Evolutionary conservation across 2,797 vertebrate genomes (phyloP), one percentile per base, ranked within the genome.

Genomic region (Vipera ursinii): DNA sequence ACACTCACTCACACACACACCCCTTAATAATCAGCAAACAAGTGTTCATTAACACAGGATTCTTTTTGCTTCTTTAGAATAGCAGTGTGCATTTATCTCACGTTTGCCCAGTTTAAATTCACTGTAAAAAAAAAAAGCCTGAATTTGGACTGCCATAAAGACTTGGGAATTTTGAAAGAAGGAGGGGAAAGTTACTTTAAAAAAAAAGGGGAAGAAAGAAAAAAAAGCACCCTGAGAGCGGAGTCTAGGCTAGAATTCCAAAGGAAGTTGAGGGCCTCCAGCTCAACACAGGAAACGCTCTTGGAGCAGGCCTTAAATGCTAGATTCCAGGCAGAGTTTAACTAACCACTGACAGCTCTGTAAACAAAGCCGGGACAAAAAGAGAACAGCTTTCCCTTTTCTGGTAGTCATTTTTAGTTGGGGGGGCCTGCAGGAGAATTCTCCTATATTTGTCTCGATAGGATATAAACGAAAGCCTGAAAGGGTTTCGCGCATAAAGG

Each of bases 281-380:
- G 95, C 96, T 94, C 97, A 95, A 94, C 97, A 98, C 98, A 98
- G 98, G 98, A 98, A 98, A 93, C 97, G 97, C 97, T 98, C 97
- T 97, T 91, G 94, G 95, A 97, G 97, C 97, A 96, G 96, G 97
- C 97, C 97, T 97, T 97, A 97, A 97, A 98, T 97, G 97, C 97
- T 96, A 97, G 97, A 98, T 98, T 97, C 97, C 95, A 97, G 97
- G 96, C 97, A 94, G 97, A 98, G 97, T 98, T 98, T 98, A 97
- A 97, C 98, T 98, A 97, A 98, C 97, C 98, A 98, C 98, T 98
- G 98, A 98, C 98, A 98, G 98, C 97, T 98, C 97, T 97, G 97
- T 98, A 98, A 99, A 99, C 98, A 98, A 97, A 97, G 97, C 97
- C 93, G 96, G 97, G 97, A 98, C 97, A 97, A 96, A 98, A 97